A percentile compares a stretch with the other conserved stretches of the same genome.
phyloP scores from a whole-genome alignment of 2,888 invertebrate species.

The Harmothoe impar region DNA sequence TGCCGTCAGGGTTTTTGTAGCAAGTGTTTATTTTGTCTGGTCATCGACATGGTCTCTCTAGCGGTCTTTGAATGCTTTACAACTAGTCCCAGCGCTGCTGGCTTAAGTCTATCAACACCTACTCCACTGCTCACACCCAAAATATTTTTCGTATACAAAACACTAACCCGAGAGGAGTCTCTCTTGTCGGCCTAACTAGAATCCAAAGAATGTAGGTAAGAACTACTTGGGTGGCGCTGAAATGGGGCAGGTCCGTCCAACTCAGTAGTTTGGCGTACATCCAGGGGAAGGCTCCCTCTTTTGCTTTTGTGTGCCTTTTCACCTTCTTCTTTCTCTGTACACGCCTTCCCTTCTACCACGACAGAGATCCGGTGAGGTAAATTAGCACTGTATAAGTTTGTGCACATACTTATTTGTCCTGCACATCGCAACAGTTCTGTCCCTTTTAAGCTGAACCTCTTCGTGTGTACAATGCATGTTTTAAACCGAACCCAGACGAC shows the following conservation, averaged over 20 bases:
- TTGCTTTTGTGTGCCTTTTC: conserved; percentile 13
- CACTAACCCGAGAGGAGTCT: background rate
- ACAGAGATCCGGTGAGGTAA: background rate
- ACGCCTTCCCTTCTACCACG: background rate
- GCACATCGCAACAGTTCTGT: background rate
- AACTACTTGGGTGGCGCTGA: conserved; percentile 11
- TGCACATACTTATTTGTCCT: background rate
- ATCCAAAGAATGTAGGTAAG: conserved; percentile 39
- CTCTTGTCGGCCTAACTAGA: background rate
- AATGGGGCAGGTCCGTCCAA: background rate
- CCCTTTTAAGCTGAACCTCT: no score
- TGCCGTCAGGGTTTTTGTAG: conserved; percentile 11
- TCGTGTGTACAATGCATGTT: background rate
- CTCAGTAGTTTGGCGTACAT: background rate
- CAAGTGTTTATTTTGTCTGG: conserved; percentile 46
- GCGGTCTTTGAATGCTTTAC: background rate
- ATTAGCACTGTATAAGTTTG: conserved; percentile 1
- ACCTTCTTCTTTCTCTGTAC: background rate
- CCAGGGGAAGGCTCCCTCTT: background rate
- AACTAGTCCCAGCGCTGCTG: background rate
- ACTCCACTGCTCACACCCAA: background rate
- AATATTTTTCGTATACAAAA: background rate
- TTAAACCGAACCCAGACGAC: background rate
- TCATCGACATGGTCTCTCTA: conserved; percentile 42
- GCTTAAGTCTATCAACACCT: background rate